Evolutionary conservation across 2,113 vertebrate species (phyloP).

Genomic region (Solea senegalensis): DNA sequence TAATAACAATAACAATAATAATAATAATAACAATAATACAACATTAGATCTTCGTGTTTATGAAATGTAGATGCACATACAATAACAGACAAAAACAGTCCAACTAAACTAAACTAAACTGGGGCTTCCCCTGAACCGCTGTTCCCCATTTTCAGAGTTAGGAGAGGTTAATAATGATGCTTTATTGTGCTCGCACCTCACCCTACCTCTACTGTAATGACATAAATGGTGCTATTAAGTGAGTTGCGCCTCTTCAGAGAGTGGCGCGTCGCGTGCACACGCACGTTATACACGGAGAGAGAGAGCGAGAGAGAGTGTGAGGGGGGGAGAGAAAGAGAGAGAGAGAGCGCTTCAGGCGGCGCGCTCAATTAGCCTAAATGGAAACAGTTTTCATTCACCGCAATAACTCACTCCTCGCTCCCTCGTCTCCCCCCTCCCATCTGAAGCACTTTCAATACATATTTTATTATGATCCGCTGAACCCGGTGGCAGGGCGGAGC

Average conservation of each 20-base stretch:
- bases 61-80: too few species aligned
- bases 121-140: constrained; percentile 64
- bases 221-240: constrained; percentile 88
- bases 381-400: constrained; percentile 92
- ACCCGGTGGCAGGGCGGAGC: constrained; percentile 83
- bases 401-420: constrained; percentile 89
- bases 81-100: background rate
- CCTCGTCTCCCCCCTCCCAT: constrained; percentile 1
- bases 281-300: constrained; percentile 41
- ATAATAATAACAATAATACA: too few species aligned
- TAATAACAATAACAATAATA: too few species aligned
- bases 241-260: constrained; percentile 76
- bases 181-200: constrained; percentile 91
- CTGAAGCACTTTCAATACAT: constrained; percentile 86
- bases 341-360: constrained; percentile 75
- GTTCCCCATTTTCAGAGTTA: constrained; percentile 79
- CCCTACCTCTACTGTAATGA: constrained; percentile 85
- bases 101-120: background rate
- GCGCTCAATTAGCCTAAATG: constrained; percentile 93
- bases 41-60: too few species aligned
- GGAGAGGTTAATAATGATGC: constrained; percentile 88
- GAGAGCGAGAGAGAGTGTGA: constrained; percentile 19
- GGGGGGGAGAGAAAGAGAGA: constrained; percentile 57
- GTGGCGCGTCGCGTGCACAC: constrained; percentile 76
- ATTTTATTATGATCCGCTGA: constrained; percentile 89